Percentiles rank a stretch among this genome's conserved stretches.
phyloP scores from a whole-genome alignment of 23 tunicate genomes.

The Pegea sp. region DNA sequence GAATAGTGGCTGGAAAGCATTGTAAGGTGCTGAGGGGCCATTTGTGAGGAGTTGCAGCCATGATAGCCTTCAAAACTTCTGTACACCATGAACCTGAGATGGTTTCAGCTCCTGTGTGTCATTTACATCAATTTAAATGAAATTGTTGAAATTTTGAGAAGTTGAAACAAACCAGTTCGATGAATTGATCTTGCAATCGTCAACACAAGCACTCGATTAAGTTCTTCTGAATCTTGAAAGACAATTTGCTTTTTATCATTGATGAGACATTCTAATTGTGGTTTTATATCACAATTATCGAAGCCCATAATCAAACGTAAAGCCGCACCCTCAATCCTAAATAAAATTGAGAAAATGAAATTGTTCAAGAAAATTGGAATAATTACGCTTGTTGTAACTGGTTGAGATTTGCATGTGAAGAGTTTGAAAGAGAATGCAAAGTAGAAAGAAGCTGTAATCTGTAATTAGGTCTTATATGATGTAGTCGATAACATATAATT shows the following conservation, averaged over 20 bases:
- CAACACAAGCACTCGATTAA: conserved; percentile 62
- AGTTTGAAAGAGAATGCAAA: conserved; percentile 24
- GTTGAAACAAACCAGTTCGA: conserved; percentile 25
- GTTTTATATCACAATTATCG: conserved; percentile 52
- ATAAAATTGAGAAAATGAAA: too few species aligned
- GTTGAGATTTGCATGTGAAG: conserved; percentile 13
- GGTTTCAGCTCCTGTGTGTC: conserved; percentile 32
- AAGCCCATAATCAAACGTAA: conserved; percentile 57
- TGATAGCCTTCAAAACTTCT: conserved; percentile 52
- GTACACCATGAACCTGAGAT: conserved; percentile 76
- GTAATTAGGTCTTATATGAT: conserved; percentile 44
- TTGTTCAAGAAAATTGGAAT: too few species aligned
- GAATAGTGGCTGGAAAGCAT: conserved; percentile 59
- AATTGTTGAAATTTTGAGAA: too few species aligned
- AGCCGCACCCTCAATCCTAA: conserved; percentile 75
- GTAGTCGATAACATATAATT: conserved; percentile 52
- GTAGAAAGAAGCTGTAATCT: conserved; percentile 44
- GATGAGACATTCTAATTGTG: conserved; percentile 28
- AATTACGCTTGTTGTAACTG: conserved; percentile 51
- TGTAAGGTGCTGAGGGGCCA: conserved; percentile 71
- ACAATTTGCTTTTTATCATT: conserved; percentile 39
- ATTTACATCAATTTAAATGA: too few species aligned
- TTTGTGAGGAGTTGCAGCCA: conserved; percentile 76
- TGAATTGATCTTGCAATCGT: conserved; percentile 72
- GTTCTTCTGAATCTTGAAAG: conserved; percentile 65